Evolutionary conservation across 2,797 vertebrate genomes (phyloP).

Genomic region (Enteromius unitaeniatus): DNA sequence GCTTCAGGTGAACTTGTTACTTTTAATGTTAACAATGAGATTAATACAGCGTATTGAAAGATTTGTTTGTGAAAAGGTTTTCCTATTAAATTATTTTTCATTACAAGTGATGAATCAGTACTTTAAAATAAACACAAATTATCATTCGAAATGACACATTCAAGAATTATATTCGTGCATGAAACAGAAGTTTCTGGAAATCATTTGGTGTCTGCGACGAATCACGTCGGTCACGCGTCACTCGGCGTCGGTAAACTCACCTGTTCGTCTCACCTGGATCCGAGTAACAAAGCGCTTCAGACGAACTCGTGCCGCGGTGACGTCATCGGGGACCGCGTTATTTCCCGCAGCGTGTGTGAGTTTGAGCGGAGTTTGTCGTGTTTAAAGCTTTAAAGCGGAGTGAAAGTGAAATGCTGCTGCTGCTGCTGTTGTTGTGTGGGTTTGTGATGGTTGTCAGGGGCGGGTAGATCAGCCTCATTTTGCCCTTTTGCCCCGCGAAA

Average conservation of each 20-base stretch:
- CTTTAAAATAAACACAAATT: neutral
- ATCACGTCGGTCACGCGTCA: neutral
- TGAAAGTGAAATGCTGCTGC: neutral
- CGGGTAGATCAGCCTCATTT: constrained; percentile 41
- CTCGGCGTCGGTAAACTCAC: constrained; percentile 7
- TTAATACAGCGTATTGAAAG: neutral
- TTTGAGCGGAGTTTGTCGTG: neutral
- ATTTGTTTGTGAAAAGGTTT: neutral
- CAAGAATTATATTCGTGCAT: neutral
- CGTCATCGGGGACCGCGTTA: neutral
- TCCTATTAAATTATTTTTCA: neutral
- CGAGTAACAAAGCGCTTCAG: neutral
- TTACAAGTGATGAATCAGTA: neutral
- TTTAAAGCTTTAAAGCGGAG: neutral
- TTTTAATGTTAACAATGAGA: neutral
- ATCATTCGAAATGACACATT: neutral
- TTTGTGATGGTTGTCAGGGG: constrained; percentile 49
- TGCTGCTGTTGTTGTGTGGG: constrained; percentile 25
- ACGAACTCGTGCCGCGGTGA: constrained; percentile 1
- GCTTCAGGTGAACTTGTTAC: neutral
- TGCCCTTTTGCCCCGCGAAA: constrained; percentile 50
- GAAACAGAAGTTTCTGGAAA: too few relatives aligned
- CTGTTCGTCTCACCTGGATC: neutral
- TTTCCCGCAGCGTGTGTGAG: neutral
- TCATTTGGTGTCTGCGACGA: neutral